phyloP scores from a whole-genome alignment of 2,888 invertebrate genomes.

The Plebejus melissa region DNA sequence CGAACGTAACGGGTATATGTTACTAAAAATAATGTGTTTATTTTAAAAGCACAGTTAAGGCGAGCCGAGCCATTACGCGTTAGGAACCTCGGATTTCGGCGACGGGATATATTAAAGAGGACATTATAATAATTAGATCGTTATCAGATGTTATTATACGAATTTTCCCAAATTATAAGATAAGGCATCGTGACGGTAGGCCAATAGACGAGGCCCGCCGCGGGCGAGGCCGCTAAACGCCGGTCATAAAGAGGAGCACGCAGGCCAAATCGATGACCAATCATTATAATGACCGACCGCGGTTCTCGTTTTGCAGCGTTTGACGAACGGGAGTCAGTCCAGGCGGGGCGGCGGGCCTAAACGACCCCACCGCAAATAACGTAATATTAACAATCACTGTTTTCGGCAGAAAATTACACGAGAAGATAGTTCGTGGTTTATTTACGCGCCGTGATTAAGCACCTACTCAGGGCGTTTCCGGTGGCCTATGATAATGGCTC shows the following conservation, averaged over 20 bases:
- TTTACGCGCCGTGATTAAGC: neutral
- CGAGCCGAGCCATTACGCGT: constrained; percentile 65
- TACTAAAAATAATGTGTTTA: constrained; percentile 60
- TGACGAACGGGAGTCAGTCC: constrained; percentile 66
- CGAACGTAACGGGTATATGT: constrained; percentile 31
- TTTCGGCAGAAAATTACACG: constrained; percentile 29
- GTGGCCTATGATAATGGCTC: neutral
- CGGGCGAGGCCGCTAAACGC: constrained; percentile 64
- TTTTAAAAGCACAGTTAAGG: constrained; percentile 70
- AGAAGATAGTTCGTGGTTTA: constrained; percentile 8
- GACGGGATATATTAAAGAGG: constrained; percentile 76
- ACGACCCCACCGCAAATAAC: constrained; percentile 36
- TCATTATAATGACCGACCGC: constrained; percentile 76
- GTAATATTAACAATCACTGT: constrained; percentile 34
- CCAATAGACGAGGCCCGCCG: constrained; percentile 61
- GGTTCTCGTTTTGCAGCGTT: constrained; percentile 50
- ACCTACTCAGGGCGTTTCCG: constrained; percentile 2
- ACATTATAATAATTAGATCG: constrained; percentile 78
- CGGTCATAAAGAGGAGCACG: constrained; percentile 66
- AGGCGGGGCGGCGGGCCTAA: constrained; percentile 36
- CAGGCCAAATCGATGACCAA: constrained; percentile 73
- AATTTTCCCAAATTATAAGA: constrained; percentile 75
- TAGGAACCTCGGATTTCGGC: constrained; percentile 67
- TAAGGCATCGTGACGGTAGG: constrained; percentile 73
- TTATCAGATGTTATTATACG: constrained; percentile 77